Base-by-base conservation (phyloP, 2,888 invertebrate genomes). In the Ephialtes manifestator region DNA sequence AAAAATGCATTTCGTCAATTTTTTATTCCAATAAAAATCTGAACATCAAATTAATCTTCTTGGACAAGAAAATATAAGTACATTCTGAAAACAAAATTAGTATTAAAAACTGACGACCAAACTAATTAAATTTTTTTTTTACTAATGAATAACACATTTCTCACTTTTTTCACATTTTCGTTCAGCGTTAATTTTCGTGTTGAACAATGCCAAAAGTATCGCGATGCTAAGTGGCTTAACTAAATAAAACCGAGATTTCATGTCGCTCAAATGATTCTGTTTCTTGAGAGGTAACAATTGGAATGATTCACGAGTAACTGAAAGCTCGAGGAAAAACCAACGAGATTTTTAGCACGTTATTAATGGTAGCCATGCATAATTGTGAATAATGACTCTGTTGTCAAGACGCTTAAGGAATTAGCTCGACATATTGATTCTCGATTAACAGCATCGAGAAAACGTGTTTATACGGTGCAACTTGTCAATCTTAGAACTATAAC, bases 151-250 rank as follows among this genome's bases (percentile, higher is more conserved):
- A 53, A 20, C 46, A 24, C 55, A 18, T 43, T 76, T 43, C 71
- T 63, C 82, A 89, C 88, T 88, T 85, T 85, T 83, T 53, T 80
- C 84, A 70, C 86, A 70, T 60, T 87, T 89, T 71, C 88, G 72
- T 68, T 60, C 81, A n/a, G 81, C 74, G 13, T n/a, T 7, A 13
- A 65, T 82, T 63, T 55, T 20, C 11, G 46, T 63, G n/a, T 53
- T 48, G 20, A 13, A 39, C 46, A 72, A 24, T n/a, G 20, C 20
- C 2, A 60, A 35, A 39, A 63, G 3, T 31, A 74, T 31, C 4
- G 60, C 13, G 1, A 77, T 5, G 18, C 51, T 31, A n/a, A 53
- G 15, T 51, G 20, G 39, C 68, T 28, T 13, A 1, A 55, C n/a
- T 46, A 48, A 18, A 48, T 10, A 35, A 46, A 20, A 7, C 13